Conservation (phyloP, 2,888 invertebrate species). For the Lordiphosa fenestrarum region DNA sequence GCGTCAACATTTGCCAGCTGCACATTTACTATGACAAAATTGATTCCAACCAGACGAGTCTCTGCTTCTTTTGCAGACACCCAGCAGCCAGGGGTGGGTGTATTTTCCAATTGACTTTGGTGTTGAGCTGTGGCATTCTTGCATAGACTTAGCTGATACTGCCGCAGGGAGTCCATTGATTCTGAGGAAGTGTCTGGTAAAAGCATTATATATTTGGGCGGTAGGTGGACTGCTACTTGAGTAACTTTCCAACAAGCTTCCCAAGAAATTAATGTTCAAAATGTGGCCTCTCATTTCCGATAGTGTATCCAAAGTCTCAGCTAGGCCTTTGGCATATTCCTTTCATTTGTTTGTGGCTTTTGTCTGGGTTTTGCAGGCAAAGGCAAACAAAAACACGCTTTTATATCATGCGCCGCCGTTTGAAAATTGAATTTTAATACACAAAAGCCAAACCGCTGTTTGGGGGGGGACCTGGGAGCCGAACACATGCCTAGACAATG, state of each 20-base stretch:
- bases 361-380: conserved; percentile 35
- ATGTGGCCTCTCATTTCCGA: not conserved
- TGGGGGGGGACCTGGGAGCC: conserved; percentile 2
- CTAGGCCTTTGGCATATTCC: not conserved
- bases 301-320: not conserved
- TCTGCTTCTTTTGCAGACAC: no score
- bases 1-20: conserved; percentile 34
- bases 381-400: conserved; percentile 66
- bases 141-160: not conserved
- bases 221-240: no score
- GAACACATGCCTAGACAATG: conserved; percentile 38
- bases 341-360: conserved; percentile 23
- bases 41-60: conserved; percentile 28
- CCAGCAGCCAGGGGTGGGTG: no score
- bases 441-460: conserved; percentile 48
- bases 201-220: no score
- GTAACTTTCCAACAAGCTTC: no score
- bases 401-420: conserved; percentile 63
- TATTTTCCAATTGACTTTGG: conserved; percentile 25
- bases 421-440: conserved; percentile 77
- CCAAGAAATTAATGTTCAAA: no score
- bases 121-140: conserved; percentile 14
- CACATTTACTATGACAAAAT: conserved; percentile 32
- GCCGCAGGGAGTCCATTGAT: no score
- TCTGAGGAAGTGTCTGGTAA: no score